Evolutionary conservation across 1,140 invertebrate genomes (phyloP).

Genomic region (Euglossa dilemma): DNA sequence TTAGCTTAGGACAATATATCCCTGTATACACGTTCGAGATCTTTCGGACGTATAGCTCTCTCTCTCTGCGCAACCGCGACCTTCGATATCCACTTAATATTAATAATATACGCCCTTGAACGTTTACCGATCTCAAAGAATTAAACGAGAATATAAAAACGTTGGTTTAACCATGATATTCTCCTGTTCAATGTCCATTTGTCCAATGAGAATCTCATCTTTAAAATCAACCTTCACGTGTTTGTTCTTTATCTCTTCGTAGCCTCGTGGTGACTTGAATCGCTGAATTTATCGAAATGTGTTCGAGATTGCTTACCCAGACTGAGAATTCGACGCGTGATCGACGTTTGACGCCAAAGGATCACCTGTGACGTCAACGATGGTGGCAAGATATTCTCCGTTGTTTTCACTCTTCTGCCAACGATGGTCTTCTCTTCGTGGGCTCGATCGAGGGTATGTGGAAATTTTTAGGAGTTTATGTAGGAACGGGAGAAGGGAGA

Average conservation of each 20-base stretch:
- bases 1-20: not conserved
- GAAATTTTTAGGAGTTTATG: not conserved
- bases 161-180: not conserved
- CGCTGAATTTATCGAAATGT: too few species aligned
- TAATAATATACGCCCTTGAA: not conserved
- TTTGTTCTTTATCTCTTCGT: not conserved
- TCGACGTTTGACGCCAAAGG: not conserved
- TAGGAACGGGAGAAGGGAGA: not conserved
- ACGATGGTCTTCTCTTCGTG: not conserved
- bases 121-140: not conserved
- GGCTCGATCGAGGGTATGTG: not conserved
- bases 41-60: not conserved
- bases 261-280: not conserved
- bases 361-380: slow-evolving; percentile 6
- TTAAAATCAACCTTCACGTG: not conserved
- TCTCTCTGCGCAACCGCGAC: not conserved
- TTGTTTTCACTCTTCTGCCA: not conserved
- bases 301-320: slow-evolving; percentile 8
- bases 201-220: not conserved
- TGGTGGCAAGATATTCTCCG: not conserved
- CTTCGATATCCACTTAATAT: not conserved
- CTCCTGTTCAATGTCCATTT: not conserved
- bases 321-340: not conserved
- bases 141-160: not conserved
- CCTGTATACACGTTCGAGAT: not conserved